Percentiles rank a stretch among this genome's conserved stretches.
phyloP scores from a whole-genome alignment of 2,888 invertebrate genomes.

The Thereva unica region DNA sequence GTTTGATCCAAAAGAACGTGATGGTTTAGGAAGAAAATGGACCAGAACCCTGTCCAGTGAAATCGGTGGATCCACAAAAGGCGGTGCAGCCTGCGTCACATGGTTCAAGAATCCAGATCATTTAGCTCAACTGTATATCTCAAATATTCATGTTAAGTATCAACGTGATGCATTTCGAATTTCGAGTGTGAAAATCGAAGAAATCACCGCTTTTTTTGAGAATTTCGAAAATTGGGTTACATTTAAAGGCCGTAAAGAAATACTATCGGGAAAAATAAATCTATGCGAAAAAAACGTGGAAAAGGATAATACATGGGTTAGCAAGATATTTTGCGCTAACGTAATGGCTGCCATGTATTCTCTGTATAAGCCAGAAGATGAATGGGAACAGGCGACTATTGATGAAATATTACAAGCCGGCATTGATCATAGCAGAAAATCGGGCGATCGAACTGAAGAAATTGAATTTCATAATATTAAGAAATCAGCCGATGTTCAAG shows the following conservation, averaged over 20 bases:
- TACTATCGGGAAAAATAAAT: conserved; percentile 54
- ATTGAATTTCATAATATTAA: not conserved
- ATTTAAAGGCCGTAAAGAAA: conserved; percentile 50
- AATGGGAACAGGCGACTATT: conserved; percentile 40
- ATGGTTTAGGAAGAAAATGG: conserved; percentile 47
- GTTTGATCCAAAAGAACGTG: conserved; percentile 59
- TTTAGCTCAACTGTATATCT: conserved; percentile 54
- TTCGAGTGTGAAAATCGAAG: conserved; percentile 52
- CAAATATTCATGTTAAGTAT: conserved; percentile 50
- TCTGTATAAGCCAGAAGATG: conserved; percentile 17
- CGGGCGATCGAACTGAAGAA: not conserved
- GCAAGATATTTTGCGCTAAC: conserved; percentile 40
- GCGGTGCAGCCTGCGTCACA: conserved; percentile 55
- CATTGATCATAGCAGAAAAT: conserved; percentile 21
- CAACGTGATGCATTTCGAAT: conserved; percentile 51
- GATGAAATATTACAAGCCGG: conserved; percentile 41
- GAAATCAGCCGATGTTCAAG: too few species aligned
- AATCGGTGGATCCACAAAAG: conserved; percentile 1
- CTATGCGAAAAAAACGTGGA: conserved; percentile 40
- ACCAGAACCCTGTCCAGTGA: conserved; percentile 39
- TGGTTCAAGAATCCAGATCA: conserved; percentile 53
- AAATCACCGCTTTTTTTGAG: conserved; percentile 49
- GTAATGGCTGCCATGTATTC: conserved; percentile 36
- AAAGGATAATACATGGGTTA: not conserved
- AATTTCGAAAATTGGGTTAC: conserved; percentile 54